phyloP scores from a whole-genome alignment of 2,888 invertebrate species.

The Apodemia zela region DNA sequence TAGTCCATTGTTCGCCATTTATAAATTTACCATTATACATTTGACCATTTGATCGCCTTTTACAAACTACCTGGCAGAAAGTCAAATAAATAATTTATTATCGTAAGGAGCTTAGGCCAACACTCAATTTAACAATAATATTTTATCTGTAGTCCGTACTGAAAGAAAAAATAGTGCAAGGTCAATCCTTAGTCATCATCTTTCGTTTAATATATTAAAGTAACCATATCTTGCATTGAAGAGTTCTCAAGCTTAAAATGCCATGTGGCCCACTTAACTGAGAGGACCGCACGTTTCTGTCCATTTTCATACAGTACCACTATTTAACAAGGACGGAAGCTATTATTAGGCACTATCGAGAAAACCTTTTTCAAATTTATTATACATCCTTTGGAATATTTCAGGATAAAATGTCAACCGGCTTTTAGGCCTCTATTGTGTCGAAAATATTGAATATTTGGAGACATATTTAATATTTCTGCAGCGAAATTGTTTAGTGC shows the following conservation, averaged over 20 bases:
- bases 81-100: too few relatives aligned
- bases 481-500: too few relatives aligned
- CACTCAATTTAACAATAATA: too few relatives aligned
- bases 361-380: slow-evolving; percentile 14
- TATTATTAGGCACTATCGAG: slow-evolving; percentile 13
- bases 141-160: too few relatives aligned
- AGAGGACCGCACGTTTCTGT: neutral
- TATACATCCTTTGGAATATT: slow-evolving; percentile 13
- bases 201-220: neutral
- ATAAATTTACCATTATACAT: too few relatives aligned
- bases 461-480: slow-evolving; percentile 1
- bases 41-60: too few relatives aligned
- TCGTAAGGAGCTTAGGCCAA: too few relatives aligned
- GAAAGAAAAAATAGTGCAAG: neutral
- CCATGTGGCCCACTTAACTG: slow-evolving; percentile 5
- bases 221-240: neutral
- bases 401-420: slow-evolving; percentile 15
- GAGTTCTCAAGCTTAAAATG: neutral
- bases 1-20: too few relatives aligned
- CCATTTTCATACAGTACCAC: slow-evolving; percentile 6
- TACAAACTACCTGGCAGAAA: too few relatives aligned
- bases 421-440: slow-evolving; percentile 12
- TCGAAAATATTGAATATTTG: slow-evolving; percentile 14
- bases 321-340: slow-evolving; percentile 10
- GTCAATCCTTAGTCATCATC: neutral